phyloP scores from a whole-genome alignment of 2,113 vertebrate genomes.

The Regulus satrapa region DNA sequence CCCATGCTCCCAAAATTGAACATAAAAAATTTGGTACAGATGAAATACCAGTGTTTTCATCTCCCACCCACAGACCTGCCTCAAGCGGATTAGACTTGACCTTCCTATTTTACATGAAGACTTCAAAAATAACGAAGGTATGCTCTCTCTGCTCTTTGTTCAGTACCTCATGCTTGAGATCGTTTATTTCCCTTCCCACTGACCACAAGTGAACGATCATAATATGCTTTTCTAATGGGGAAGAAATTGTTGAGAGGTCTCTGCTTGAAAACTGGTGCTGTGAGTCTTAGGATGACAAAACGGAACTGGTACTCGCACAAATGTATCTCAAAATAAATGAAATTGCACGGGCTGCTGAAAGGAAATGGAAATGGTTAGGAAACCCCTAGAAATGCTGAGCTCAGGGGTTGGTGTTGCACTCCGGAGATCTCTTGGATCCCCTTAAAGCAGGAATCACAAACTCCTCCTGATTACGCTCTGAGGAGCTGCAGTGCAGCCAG shows the following conservation, averaged over 20 bases:
- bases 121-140: constrained; percentile 75
- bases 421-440: neutral
- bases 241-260: neutral
- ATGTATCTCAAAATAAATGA: neutral
- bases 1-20: neutral
- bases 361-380: neutral
- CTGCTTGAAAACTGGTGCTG: neutral
- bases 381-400: neutral
- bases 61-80: constrained; percentile 82
- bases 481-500: too few species aligned
- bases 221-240: accelerated
- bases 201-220: neutral
- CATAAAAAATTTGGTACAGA: neutral
- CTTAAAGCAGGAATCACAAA: neutral
- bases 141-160: neutral
- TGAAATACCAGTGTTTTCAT: neutral
- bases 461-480: accelerated
- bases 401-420: neutral
- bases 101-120: constrained; percentile 89
- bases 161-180: neutral
- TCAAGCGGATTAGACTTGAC: constrained; percentile 93
- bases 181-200: neutral
- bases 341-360: neutral
- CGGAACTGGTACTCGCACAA: neutral
- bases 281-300: neutral